Percentiles rank a stretch among this genome's conserved stretches.
These are phyloP conservation scores for Phengaris arion DNA, from an alignment of 2,888 invertebrate species.

Conservation along the genomic window DNA sequence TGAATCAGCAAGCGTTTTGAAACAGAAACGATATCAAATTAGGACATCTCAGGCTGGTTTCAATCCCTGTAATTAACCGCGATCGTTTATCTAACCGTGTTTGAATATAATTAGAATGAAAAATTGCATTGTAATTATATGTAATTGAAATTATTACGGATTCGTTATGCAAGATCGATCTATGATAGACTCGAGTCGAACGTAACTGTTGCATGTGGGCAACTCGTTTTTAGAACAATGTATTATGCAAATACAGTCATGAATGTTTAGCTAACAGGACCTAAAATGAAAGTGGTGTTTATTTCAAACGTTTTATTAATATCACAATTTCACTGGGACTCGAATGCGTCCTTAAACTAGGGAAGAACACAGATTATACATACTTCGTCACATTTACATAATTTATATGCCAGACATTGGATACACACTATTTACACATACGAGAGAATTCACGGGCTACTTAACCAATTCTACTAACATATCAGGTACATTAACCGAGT, in stretches of 20 bases:
- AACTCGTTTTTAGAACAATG: slow-evolving; percentile 27
- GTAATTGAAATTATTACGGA: slow-evolving; percentile 28
- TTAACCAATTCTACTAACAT: slow-evolving; percentile 56
- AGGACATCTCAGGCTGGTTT: slow-evolving; percentile 16
- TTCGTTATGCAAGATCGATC: slow-evolving; percentile 23
- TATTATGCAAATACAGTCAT: slow-evolving; percentile 31
- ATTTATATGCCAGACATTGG: slow-evolving; percentile 43
- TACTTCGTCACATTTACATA: slow-evolving; percentile 35
- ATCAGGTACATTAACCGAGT: slow-evolving; percentile 65
- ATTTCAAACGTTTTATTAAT: slow-evolving; percentile 65
- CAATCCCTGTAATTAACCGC: not conserved
- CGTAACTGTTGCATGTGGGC: slow-evolving; percentile 22
- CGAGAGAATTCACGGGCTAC: slow-evolving; percentile 52
- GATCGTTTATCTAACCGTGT: slow-evolving; percentile 5
- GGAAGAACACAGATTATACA: slow-evolving; percentile 35
- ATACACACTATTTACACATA: slow-evolving; percentile 45
- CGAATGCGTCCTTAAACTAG: slow-evolving; percentile 50
- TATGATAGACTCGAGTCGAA: slow-evolving; percentile 23
- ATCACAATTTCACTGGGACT: slow-evolving; percentile 76
- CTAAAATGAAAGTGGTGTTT: slow-evolving; percentile 24
- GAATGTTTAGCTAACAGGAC: slow-evolving; percentile 24
- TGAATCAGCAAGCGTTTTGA: slow-evolving; percentile 22
- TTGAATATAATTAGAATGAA: slow-evolving; percentile 28
- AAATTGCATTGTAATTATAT: slow-evolving; percentile 29
- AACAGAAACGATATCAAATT: slow-evolving; percentile 17